Percentiles rank a stretch among this genome's conserved stretches.
phyloP scores from a whole-genome alignment of 2,113 vertebrate species.

The Indicator indicator region DNA sequence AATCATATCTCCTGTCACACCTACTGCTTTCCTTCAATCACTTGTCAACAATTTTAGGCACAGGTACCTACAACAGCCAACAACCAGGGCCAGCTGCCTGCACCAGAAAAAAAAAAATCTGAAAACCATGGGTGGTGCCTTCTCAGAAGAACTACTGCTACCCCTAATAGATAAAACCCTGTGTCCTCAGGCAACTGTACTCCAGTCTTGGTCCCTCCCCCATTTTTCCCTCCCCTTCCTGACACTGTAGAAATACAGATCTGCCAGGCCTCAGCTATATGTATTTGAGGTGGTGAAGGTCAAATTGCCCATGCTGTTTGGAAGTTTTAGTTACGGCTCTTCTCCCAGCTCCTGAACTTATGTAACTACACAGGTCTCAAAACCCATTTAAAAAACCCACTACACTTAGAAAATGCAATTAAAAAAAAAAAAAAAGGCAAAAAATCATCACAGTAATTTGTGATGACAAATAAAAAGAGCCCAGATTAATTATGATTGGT shows the following conservation, averaged over 20 bases:
- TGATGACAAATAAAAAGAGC: neutral
- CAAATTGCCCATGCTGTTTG: no score
- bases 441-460: neutral
- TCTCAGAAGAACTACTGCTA: neutral
- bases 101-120: neutral
- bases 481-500: neutral
- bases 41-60: neutral
- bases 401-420: neutral
- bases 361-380: neutral
- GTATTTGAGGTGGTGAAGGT: neutral
- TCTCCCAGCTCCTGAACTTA: neutral
- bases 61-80: neutral
- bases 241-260: neutral
- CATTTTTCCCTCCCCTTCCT: neutral
- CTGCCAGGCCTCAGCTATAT: neutral
- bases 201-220: neutral
- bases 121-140: neutral
- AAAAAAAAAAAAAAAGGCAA: neutral
- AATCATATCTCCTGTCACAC: neutral
- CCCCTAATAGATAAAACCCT: neutral
- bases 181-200: neutral
- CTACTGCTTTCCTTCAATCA: neutral
- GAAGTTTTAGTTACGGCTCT: neutral
- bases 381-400: neutral
- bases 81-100: neutral